Conservation (phyloP, 1,140 invertebrate genomes). For the Heliconius hermathena region DNA sequence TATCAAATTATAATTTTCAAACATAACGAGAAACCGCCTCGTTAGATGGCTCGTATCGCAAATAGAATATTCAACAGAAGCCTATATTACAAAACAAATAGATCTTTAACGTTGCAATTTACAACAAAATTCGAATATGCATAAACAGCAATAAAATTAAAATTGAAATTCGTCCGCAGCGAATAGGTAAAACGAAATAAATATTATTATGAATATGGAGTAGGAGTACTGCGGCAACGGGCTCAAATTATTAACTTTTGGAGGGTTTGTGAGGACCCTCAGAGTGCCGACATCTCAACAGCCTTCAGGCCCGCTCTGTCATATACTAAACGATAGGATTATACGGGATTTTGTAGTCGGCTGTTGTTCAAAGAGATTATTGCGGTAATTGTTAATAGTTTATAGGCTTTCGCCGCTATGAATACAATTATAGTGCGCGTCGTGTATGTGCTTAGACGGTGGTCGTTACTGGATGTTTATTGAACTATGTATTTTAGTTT, state of each 20-base stretch:
- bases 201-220: slow-evolving; percentile 75
- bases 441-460: not conserved
- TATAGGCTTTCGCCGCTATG: not conserved
- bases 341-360: slow-evolving; percentile 33
- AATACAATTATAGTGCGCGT: not conserved
- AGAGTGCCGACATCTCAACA: slow-evolving; percentile 49
- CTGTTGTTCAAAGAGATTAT: slow-evolving; percentile 15
- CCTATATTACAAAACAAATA: slow-evolving; percentile 20
- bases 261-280: slow-evolving; percentile 53
- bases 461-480: not conserved
- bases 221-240: slow-evolving; percentile 66
- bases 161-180: slow-evolving; percentile 74
- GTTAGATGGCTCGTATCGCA: not conserved
- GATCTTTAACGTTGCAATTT: slow-evolving; percentile 28
- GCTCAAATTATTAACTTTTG: slow-evolving; percentile 79
- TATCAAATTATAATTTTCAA: not conserved
- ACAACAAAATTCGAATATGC: slow-evolving; percentile 15
- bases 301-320: slow-evolving; percentile 59
- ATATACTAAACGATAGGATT: slow-evolving; percentile 54
- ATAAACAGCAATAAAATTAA: slow-evolving; percentile 61
- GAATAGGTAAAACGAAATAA: slow-evolving; percentile 79
- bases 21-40: not conserved
- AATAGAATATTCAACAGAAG: not conserved
- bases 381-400: slow-evolving; percentile 12
- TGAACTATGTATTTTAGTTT: not conserved